A percentile compares a stretch with the other conserved stretches of the same genome.
Evolutionary conservation across 1,140 invertebrate species (phyloP).

Genomic region (Drosophila suzukii): DNA sequence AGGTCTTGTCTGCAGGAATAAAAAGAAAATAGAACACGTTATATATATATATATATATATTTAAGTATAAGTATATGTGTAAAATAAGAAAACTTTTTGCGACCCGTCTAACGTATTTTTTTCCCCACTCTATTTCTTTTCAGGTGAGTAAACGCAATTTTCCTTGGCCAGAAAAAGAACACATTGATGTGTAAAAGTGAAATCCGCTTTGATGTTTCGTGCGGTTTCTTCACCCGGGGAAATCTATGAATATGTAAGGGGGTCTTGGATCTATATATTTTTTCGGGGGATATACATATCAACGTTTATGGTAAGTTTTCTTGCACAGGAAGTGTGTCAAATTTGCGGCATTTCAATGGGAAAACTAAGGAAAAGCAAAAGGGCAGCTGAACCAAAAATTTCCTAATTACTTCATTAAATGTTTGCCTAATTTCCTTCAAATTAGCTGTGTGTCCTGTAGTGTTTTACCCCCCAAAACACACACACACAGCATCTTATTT

Average conservation of each 20-base stretch:
- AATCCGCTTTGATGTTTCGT: slow-evolving; percentile 66
- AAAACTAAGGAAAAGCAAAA: slow-evolving; percentile 7
- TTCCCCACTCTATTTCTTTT: slow-evolving; percentile 52
- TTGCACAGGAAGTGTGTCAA: neutral
- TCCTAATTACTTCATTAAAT: slow-evolving; percentile 83
- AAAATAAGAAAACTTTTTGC: slow-evolving; percentile 25
- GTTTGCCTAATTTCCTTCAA: slow-evolving; percentile 82
- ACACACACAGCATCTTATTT: slow-evolving; percentile 34
- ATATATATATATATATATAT: slow-evolving; percentile 1
- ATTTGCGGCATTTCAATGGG: neutral
- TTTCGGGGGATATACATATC: slow-evolving; percentile 1
- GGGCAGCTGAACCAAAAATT: slow-evolving; percentile 55
- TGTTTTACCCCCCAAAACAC: slow-evolving; percentile 5
- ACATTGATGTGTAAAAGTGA: slow-evolving; percentile 67
- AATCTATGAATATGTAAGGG: slow-evolving; percentile 31
- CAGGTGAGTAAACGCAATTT: slow-evolving; percentile 80
- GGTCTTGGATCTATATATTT: neutral
- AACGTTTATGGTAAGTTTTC: slow-evolving; percentile 7
- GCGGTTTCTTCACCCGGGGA: slow-evolving; percentile 26
- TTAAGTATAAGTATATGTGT: slow-evolving; percentile 7
- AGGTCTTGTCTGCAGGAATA: slow-evolving; percentile 18
- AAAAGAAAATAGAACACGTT: slow-evolving; percentile 4
- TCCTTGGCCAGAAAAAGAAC: slow-evolving; percentile 34
- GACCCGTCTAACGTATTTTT: slow-evolving; percentile 43
- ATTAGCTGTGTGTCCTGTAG: slow-evolving; percentile 64